Evolutionary conservation across 2,113 vertebrate species (phyloP), one percentile per base, ranked within the genome.

Genomic region (Cyrtonyx montezumae): DNA sequence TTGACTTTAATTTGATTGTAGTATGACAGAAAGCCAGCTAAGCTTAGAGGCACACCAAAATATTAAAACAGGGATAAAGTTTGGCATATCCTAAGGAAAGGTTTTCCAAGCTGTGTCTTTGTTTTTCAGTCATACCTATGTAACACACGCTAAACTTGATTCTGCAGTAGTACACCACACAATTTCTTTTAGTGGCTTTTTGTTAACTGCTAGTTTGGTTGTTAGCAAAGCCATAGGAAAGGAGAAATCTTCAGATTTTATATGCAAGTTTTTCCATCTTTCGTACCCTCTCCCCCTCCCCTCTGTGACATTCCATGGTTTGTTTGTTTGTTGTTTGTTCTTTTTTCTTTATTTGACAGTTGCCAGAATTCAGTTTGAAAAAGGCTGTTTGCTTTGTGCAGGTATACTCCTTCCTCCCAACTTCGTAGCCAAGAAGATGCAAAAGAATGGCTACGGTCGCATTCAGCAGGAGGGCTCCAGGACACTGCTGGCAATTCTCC

Each of bases 371-470:
- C 4, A 71, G 46, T 45, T 63, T 88, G 56, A 70, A 71, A 55
- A 61, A 75, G 73, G 34, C 37, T 13, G 51, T 81, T 88, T 89
- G 81, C 32, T 14, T 95, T 94, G 84, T 94, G 40, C 94, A 99
- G 99, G 98, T 99, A 99, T 7, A 97, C 98, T 28, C 99, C 99
- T 8, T 98, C 99, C 37, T 97, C 98, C 30, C 99, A 99, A 89
- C 98, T 99, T 71, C 98, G 99, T n/a, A 95, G 97, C 21, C 99
- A 99, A 16, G 99, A 99, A 55, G 99, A 99, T 40, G 97, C 98
- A 10, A 99, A 99, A 88, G 99, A 99, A 95, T 99, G 99, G 99
- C 98, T 99, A 20, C 98, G 99, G 75, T 99, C 99, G 42, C 98
- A 99, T 92, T 99, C 99, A 48, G 98, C 98, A 17, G 98, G 99